Base-by-base conservation (phyloP, 1,140 invertebrate genomes). In the Bombus superbus region DNA sequence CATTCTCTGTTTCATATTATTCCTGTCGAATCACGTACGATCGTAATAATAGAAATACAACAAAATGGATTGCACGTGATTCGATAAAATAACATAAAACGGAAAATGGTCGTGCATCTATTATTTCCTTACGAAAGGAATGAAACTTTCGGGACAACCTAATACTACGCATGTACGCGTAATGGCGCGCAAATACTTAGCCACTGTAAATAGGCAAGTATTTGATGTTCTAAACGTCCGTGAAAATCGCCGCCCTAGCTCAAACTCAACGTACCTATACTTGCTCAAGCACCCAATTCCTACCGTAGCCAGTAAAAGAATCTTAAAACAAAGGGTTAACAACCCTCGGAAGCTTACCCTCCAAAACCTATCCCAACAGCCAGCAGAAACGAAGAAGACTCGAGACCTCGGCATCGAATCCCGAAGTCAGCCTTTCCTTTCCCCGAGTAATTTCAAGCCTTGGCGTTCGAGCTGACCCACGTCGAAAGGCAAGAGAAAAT, bases 391-490 rank as follows among this genome's bases (percentile, higher is more conserved):
- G 9, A 38, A 66, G 64, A 66, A 66, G 35, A 25, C 22, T 38
- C 66, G 32, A 38, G 35, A 35, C 38, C 18, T 25, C 32, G 22
- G 66, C 9, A 4, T 22, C 35, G 66, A 68, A 68, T 68, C 32
- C 9, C 32, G 66, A 68, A 68, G 66, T 38, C 35, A 68, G 66
- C 66, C 66, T 68, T 38, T 68, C 35, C 35, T 32, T 22, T 38
- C 66, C 6, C 9, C 25, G 22, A 75, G 57, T 77, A 77, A 77
- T 77, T 59, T 11, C 38, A 42, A 62, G 38, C 57, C 18, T 11
- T 9, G 38, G 32, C 38, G 40, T 53, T 66, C 42, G 81, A 74
- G 57, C 81, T 75, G 72, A 75, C 71, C 81, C 66, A n/a, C 35
- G 78, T 76, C 74, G 53, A 59, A 28, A 32, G 75, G 18, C 8